These are phyloP conservation scores for Megaleporinus macrocephalus DNA, from an alignment of 2,113 vertebrate genomes.

Conservation along the genomic window DNA sequence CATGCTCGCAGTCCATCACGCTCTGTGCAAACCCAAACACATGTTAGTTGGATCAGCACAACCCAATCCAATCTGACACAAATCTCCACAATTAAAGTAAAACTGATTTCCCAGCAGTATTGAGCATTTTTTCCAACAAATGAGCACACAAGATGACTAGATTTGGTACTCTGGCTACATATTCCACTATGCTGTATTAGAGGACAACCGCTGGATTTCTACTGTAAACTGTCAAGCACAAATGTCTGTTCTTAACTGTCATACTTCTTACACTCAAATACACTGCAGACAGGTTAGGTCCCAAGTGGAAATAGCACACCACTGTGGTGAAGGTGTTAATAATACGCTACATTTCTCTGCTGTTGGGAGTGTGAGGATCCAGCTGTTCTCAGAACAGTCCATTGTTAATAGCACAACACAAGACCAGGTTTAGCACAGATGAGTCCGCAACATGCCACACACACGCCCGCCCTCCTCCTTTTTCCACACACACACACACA, in stretches of 20 bases:
- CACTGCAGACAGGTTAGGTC: no score
- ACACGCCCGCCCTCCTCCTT: background rate
- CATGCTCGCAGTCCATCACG: background rate
- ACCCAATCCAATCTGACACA: background rate
- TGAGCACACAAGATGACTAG: background rate
- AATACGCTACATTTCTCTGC: slow-evolving; percentile 35
- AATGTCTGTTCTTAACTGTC: no score
- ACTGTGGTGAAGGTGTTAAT: slow-evolving; percentile 11
- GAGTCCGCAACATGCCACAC: slow-evolving; percentile 31
- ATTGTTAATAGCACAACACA: slow-evolving; percentile 42
- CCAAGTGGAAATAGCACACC: background rate
- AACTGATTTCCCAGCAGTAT: background rate
- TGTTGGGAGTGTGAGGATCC: slow-evolving; percentile 48
- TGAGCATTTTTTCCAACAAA: background rate
- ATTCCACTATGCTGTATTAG: background rate
- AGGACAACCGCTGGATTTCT: no score
- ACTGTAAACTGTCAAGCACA: no score
- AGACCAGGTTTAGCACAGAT: slow-evolving; percentile 28
- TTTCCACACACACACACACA: background rate
- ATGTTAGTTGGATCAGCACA: background rate
- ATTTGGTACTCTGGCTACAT: background rate
- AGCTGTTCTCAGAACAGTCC: slow-evolving; percentile 59
- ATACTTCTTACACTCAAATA: no score
- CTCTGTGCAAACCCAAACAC: background rate
- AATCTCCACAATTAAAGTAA: slow-evolving; percentile 12